Conservation (phyloP, 2,113 vertebrate genomes). For the Halichoeres trimaculatus region DNA sequence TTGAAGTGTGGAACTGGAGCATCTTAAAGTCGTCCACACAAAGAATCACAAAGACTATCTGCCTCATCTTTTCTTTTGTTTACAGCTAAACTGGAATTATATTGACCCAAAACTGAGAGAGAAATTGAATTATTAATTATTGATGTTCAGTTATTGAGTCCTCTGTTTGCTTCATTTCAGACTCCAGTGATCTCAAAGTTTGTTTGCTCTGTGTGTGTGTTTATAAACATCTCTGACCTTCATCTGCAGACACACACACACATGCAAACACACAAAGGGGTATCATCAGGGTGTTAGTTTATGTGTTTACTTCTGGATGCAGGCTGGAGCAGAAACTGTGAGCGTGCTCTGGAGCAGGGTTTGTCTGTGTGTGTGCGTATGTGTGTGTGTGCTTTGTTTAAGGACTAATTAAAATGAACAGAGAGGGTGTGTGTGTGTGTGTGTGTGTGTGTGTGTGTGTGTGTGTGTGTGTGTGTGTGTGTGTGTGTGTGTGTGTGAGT, state of each 20-base stretch:
- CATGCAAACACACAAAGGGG: background rate
- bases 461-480: slow-evolving; percentile 3
- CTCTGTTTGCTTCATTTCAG: background rate
- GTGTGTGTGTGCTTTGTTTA: slow-evolving; percentile 37
- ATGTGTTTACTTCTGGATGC: slow-evolving; percentile 23
- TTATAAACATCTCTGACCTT: slow-evolving; percentile 23
- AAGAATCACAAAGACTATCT: too few relatives aligned
- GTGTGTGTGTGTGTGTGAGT: slow-evolving; percentile 27
- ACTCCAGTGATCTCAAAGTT: slow-evolving; percentile 4
- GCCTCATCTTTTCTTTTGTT: background rate
- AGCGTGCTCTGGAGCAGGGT: background rate
- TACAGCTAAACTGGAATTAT: background rate
- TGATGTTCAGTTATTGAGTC: background rate
- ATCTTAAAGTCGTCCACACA: too few relatives aligned
- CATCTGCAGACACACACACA: slow-evolving; percentile 29
- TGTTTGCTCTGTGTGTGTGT: background rate
- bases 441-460: slow-evolving; percentile 21
- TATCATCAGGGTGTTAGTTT: background rate
- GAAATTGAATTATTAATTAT: slow-evolving; percentile 5
- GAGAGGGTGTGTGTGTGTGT: slow-evolving; percentile 26
- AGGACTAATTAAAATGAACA: slow-evolving; percentile 56
- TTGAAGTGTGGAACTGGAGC: too few relatives aligned
- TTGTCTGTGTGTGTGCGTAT: slow-evolving; percentile 14
- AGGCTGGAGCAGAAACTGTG: slow-evolving; percentile 13
- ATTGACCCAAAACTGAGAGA: background rate